Evolutionary conservation across 2,888 invertebrate species (phyloP).

Genomic region (Leptopilina drosophilae): DNA sequence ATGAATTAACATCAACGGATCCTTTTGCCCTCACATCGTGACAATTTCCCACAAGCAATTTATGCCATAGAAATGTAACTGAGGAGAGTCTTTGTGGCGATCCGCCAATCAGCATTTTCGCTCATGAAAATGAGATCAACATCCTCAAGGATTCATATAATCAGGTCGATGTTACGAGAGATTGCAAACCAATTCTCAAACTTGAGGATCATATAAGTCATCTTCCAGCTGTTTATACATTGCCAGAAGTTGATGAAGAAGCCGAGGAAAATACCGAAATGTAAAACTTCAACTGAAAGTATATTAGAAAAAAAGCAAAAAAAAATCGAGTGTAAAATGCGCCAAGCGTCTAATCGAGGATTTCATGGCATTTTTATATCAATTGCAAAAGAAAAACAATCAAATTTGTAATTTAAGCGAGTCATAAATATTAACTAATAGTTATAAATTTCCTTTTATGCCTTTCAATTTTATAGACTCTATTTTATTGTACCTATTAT

Average conservation of each 20-base stretch:
- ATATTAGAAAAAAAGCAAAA: not conserved
- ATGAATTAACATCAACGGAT: constrained; percentile 81
- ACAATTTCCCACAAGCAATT: constrained; percentile 81
- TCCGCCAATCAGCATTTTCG: constrained; percentile 71
- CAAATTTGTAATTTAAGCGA: no score
- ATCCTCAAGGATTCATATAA: constrained; percentile 75
- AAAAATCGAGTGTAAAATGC: no score
- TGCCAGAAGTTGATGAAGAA: constrained; percentile 74
- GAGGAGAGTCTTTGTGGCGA: constrained; percentile 74
- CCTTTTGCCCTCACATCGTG: constrained; percentile 85
- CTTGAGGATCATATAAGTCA: constrained; percentile 71
- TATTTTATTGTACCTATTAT: no score
- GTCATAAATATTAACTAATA: no score
- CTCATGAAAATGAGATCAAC: constrained; percentile 76
- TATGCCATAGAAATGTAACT: constrained; percentile 72
- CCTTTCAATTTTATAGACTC: no score
- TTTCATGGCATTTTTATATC: no score
- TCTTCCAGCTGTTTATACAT: constrained; percentile 73
- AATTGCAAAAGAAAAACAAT: no score
- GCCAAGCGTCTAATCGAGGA: no score
- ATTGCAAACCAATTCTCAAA: constrained; percentile 74
- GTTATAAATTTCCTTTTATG: no score
- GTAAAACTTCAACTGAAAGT: constrained; percentile 61
- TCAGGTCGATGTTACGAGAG: constrained; percentile 75
- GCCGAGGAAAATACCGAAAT: constrained; percentile 75